A percentile compares a stretch with the other conserved stretches of the same genome.
phyloP scores from a whole-genome alignment of 1,140 invertebrate genomes.

The Periplaneta americana region DNA sequence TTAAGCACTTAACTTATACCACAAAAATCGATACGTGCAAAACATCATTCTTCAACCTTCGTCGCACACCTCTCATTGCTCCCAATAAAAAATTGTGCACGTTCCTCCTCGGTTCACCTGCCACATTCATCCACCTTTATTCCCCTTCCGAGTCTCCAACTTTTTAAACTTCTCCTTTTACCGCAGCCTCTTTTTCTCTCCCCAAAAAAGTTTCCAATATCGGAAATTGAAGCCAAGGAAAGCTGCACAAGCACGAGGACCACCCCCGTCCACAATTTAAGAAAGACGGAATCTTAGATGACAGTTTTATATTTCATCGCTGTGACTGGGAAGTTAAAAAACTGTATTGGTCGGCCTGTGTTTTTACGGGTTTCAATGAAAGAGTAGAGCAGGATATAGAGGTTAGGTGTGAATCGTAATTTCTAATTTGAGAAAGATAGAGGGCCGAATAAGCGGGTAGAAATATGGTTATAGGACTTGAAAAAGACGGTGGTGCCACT shows the following conservation, averaged over 20 bases:
- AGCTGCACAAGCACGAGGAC: neutral
- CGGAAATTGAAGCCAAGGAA: neutral
- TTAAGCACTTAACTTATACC: too few relatives aligned
- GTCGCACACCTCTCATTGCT: neutral
- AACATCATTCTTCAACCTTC: neutral
- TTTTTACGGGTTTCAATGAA: neutral
- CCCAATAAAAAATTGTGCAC: neutral
- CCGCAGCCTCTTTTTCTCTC: neutral
- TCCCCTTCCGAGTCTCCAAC: neutral
- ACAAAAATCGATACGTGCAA: too few relatives aligned
- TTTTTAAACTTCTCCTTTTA: neutral
- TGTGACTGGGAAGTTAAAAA: neutral
- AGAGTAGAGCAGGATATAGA: neutral
- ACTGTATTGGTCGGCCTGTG: neutral
- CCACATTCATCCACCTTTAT: neutral
- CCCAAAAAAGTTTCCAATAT: neutral
- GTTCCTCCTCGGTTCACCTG: neutral
- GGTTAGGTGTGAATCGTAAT: neutral
- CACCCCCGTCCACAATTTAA: neutral
- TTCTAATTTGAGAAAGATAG: neutral
- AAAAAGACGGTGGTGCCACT: neutral
- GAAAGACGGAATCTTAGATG: neutral
- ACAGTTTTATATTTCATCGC: neutral
- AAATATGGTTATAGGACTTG: too few relatives aligned
- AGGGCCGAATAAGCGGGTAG: neutral